phyloP scores from a whole-genome alignment of 2,113 vertebrate species.

The Trinectes maculatus region DNA sequence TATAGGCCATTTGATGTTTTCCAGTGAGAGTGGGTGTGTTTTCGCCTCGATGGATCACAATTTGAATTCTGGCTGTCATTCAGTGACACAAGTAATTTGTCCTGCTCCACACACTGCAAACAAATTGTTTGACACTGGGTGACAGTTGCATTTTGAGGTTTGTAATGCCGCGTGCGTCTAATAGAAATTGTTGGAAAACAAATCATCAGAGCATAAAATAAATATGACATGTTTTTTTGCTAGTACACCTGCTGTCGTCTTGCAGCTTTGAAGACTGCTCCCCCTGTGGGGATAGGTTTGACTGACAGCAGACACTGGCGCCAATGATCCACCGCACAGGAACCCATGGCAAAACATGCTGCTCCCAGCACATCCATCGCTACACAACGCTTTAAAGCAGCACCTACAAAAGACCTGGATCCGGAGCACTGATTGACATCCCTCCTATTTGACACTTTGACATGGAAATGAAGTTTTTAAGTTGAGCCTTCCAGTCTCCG shows the following conservation, averaged over 20 bases:
- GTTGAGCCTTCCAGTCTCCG: constrained; percentile 60
- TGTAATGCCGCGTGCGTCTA: constrained; percentile 57
- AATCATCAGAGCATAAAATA: constrained; percentile 73
- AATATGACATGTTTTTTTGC: constrained; percentile 70
- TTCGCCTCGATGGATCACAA: constrained; percentile 53
- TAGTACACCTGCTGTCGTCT: constrained; percentile 69
- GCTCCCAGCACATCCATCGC: constrained; percentile 60
- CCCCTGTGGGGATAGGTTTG: constrained; percentile 65
- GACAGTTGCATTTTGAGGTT: constrained; percentile 69
- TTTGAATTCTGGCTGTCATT: constrained; percentile 61
- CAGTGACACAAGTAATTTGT: constrained; percentile 63
- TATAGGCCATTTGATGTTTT: constrained; percentile 38
- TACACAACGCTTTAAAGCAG: constrained; percentile 62
- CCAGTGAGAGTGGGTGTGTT: constrained; percentile 33
- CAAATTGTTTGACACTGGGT: constrained; percentile 61
- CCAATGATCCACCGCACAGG: constrained; percentile 64
- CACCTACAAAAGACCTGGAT: constrained; percentile 61
- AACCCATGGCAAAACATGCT: constrained; percentile 66
- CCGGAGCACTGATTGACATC: constrained; percentile 68
- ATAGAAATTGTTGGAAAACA: constrained; percentile 68
- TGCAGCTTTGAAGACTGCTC: constrained; percentile 53
- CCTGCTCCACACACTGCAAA: constrained; percentile 49
- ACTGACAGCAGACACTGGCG: constrained; percentile 73
- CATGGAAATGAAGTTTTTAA: constrained; percentile 71
- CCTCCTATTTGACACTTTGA: constrained; percentile 70